Percentiles rank a stretch among this genome's conserved stretches.
Evolutionary conservation across 2,888 invertebrate species (phyloP).

Genomic region (Argyra leucocephala): DNA sequence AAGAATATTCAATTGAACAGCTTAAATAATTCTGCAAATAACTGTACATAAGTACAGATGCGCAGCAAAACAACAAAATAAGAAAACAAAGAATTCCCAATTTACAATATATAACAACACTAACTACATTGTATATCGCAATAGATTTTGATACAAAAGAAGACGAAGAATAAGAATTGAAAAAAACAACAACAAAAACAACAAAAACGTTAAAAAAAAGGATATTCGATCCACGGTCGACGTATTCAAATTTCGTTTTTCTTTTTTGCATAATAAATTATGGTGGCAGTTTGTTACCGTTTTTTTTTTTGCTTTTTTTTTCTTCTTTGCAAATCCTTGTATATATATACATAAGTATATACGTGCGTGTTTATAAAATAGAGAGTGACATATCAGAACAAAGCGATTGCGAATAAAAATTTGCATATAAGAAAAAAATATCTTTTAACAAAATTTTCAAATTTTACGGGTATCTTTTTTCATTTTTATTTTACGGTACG

Average conservation of each 20-base stretch:
- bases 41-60: too few relatives aligned
- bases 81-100: too few relatives aligned
- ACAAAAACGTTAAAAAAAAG: background rate
- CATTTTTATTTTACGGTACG: too few relatives aligned
- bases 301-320: background rate
- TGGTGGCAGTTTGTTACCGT: background rate
- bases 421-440: background rate
- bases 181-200: background rate
- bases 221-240: conserved; percentile 6
- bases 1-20: too few relatives aligned
- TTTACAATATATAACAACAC: too few relatives aligned
- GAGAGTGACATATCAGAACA: background rate
- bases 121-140: too few relatives aligned
- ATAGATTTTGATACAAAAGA: too few relatives aligned
- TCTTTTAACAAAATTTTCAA: too few relatives aligned
- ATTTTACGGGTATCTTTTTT: too few relatives aligned
- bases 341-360: background rate
- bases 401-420: background rate
- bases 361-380: background rate
- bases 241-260: background rate
- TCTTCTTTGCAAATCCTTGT: background rate
- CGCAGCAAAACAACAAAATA: background rate
- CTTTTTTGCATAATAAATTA: background rate
- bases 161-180: background rate
- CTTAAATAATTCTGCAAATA: too few relatives aligned